A percentile compares a stretch with the other conserved stretches of the same genome.
Evolutionary conservation across 2,797 vertebrate species (phyloP).

Genomic region (Bradypodion pumilum): DNA sequence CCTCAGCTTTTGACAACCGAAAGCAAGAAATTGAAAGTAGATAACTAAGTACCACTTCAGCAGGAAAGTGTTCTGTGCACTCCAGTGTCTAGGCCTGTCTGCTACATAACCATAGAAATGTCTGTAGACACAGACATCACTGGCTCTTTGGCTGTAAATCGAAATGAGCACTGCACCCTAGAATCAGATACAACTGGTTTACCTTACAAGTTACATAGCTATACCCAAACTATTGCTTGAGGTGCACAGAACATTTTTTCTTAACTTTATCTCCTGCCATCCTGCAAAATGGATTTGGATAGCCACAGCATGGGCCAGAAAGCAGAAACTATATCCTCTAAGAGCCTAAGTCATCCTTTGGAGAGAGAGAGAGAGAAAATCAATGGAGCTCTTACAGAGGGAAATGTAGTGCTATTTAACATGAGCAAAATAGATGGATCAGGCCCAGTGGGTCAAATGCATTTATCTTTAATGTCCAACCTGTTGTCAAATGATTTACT

Average conservation of each 20-base stretch:
- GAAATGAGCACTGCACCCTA: no score
- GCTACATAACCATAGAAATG: no score
- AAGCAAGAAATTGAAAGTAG: no score
- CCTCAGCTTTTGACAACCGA: no score
- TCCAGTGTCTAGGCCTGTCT: no score
- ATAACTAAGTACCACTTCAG: no score
- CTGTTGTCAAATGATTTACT: slow-evolving; percentile 64
- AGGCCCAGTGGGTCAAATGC: slow-evolving; percentile 58
- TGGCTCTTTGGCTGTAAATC: no score
- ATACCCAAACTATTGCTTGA: background rate
- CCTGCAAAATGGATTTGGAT: background rate
- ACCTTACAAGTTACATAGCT: background rate
- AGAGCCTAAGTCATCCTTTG: background rate
- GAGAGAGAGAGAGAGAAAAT: background rate
- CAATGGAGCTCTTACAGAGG: slow-evolving; percentile 16
- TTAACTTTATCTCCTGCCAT: background rate
- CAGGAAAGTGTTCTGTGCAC: no score
- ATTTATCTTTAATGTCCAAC: slow-evolving; percentile 43
- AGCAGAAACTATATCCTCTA: background rate
- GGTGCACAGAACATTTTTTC: background rate
- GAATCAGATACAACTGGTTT: no score
- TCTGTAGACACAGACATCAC: no score
- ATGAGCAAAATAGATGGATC: slow-evolving; percentile 61
- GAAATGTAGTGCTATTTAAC: slow-evolving; percentile 18
- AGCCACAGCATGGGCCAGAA: background rate